Conservation (phyloP, 2,113 vertebrate species). For the Caranx melampygus region DNA sequence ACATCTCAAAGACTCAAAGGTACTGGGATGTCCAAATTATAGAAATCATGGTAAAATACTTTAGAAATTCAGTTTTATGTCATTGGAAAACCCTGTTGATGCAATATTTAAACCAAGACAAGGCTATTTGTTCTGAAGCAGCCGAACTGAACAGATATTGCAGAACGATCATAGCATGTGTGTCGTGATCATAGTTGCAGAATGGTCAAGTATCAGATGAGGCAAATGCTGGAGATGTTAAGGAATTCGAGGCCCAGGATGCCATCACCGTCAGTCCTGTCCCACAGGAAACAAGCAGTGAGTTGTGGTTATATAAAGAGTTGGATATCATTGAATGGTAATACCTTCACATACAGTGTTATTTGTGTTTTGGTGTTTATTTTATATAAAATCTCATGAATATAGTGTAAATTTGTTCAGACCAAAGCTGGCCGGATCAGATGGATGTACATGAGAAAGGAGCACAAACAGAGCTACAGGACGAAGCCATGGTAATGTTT, state of each 20-base stretch:
- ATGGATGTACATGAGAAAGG: slow-evolving; percentile 30
- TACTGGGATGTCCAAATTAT: background rate
- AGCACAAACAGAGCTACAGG: slow-evolving; percentile 19
- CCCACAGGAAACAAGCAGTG: slow-evolving; percentile 4
- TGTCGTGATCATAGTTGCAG: slow-evolving; percentile 22
- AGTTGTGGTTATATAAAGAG: slow-evolving; percentile 24
- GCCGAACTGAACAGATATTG: too few relatives aligned
- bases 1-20: slow-evolving; percentile 49
- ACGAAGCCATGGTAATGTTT: slow-evolving; percentile 38
- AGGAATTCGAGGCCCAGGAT: slow-evolving; percentile 47
- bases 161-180: too few relatives aligned
- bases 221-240: slow-evolving; percentile 33
- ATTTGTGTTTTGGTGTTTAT: background rate
- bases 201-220: slow-evolving; percentile 35
- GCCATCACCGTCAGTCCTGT: background rate
- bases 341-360: background rate
- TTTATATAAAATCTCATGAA: background rate
- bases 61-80: background rate
- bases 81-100: background rate
- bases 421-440: slow-evolving; percentile 35
- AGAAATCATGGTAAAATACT: background rate
- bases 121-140: background rate
- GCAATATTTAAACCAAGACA: background rate
- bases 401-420: slow-evolving; percentile 47
- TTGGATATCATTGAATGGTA: background rate